These are phyloP conservation scores for Serranochromis macrocephalus DNA, from an alignment of 2,113 vertebrate species.

Conservation along the genomic window DNA sequence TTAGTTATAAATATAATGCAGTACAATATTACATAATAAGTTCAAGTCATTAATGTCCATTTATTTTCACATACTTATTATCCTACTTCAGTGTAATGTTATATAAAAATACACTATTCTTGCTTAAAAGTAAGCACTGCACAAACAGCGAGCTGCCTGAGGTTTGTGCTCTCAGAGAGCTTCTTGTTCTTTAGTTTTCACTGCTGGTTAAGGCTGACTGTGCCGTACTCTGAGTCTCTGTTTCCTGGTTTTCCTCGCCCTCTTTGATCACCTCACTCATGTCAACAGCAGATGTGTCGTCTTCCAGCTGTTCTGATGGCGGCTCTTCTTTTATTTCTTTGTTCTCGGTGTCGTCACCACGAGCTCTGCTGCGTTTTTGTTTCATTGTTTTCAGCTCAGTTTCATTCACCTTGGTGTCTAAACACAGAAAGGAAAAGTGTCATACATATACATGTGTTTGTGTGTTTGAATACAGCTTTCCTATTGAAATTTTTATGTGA, in stretches of 20 bases:
- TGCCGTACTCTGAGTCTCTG: background rate
- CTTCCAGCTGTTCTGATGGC: background rate
- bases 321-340: background rate
- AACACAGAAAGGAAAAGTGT: background rate
- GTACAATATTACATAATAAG: background rate
- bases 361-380: rapidly evolving
- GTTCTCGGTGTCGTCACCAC: rapidly evolving
- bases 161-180: background rate
- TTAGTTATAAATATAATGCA: background rate
- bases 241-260: background rate
- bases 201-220: background rate
- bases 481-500: background rate
- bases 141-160: rapidly evolving
- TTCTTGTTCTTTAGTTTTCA: background rate
- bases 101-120: background rate
- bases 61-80: background rate
- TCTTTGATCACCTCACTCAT: background rate
- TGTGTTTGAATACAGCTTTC: background rate
- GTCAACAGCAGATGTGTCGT: rapidly evolving
- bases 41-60: background rate
- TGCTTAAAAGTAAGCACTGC: background rate
- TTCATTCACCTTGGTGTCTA: background rate
- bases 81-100: background rate
- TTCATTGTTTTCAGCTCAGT: background rate
- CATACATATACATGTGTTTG: background rate